A percentile compares a stretch with the other conserved stretches of the same genome.
Evolutionary conservation across 2,113 vertebrate species (phyloP).

Genomic region (Anas platyrhynchos): DNA sequence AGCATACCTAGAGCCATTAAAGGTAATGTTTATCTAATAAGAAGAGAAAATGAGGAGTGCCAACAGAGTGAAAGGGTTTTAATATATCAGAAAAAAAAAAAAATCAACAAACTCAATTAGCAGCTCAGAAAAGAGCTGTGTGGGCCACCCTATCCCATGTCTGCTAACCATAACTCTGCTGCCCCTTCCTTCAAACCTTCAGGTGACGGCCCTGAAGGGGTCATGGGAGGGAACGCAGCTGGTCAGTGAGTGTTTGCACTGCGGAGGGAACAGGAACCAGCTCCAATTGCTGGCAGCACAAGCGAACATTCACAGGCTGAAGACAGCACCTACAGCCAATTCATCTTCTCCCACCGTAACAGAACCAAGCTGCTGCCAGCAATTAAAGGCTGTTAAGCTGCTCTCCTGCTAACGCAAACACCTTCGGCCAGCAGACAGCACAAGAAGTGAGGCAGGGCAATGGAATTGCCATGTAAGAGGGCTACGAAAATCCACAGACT

Average conservation of each 20-base stretch:
- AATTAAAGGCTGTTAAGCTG: neutral
- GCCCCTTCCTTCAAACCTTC: neutral
- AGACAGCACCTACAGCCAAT: neutral
- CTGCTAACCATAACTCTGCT: neutral
- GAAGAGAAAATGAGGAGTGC: neutral
- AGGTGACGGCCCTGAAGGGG: neutral
- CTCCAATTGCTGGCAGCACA: neutral
- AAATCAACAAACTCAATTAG: neutral
- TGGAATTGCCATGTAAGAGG: fast-evolving
- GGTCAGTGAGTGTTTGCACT: neutral
- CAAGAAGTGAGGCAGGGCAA: neutral
- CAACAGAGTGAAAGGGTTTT: neutral
- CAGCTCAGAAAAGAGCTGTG: slow-evolving; percentile 4
- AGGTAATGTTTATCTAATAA: neutral
- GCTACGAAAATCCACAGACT: neutral
- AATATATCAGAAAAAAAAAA: neutral
- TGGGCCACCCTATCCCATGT: neutral
- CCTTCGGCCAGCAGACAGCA: neutral
- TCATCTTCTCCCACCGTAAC: neutral
- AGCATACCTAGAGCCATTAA: neutral
- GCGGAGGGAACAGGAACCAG: neutral
- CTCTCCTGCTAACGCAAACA: neutral
- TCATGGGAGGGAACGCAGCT: neutral
- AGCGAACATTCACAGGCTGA: neutral
- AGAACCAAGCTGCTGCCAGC: neutral